Base-by-base conservation (phyloP, 2,888 invertebrate genomes). In the Diaperis boleti region DNA sequence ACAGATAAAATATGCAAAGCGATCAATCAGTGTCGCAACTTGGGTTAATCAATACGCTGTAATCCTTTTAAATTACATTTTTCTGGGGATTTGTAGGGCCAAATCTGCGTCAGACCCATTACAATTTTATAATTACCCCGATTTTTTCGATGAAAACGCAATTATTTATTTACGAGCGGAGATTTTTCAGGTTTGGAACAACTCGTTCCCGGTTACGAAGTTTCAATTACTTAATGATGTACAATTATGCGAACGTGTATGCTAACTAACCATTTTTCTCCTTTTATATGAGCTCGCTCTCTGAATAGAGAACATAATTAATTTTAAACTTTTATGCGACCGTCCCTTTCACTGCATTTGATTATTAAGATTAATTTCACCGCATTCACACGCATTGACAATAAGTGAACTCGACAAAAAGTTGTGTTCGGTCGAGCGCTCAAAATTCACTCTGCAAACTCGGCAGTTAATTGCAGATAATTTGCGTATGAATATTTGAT, bases 1-100 rank as follows among this genome's bases (percentile, higher is more conserved):
- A 60, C 59, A 59, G 42, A 50, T 57, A 59, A 55, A 64, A 60
- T 50, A 64, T 54, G 64, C 56, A 64, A 62, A 52, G 59, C 62
- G 52, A 64, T 64, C 64, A 60, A 64, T 64, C 64, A 64, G 60
- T 64, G 64, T 56, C 63, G 49, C 59, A 31, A 50, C 55, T 62
- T 31, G 56, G 42, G 33, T 60, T 64, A 64, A 64, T 59, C 59
- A 54, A 59, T 47, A 63, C n/a, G n/a, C 20, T 18, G 59, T 59
- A 63, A 63, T 42, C 64, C 60, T 44, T 50, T 55, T 13, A 56
- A 64, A 64, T 64, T 64, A 35, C 55, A 59, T 41, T 62, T 56
- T 56, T 62, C 42, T 49, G 26, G 50, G 56, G 60, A 61, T 61
- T 61, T 61, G 26, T 31, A 35, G 14, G 15, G 8, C 35, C 37